A percentile compares a stretch with the other conserved stretches of the same genome.
These are phyloP conservation scores for Scaptomyza polygonia DNA, from an alignment of 2,888 invertebrate species.

Conservation along the genomic window DNA sequence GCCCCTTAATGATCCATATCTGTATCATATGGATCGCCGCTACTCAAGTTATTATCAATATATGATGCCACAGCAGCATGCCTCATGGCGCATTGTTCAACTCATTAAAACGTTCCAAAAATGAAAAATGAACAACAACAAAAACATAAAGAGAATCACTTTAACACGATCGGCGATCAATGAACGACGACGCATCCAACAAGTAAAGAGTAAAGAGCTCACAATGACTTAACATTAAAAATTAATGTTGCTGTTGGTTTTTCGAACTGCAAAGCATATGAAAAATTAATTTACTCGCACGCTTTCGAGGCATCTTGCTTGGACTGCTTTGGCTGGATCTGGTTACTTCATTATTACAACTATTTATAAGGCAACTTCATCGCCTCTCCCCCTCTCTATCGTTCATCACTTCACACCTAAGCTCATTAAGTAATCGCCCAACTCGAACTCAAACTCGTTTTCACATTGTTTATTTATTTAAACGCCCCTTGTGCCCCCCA, in stretches of 20 bases:
- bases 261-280: slow-evolving; percentile 57
- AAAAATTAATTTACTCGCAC: slow-evolving; percentile 78
- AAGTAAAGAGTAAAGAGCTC: slow-evolving; percentile 29
- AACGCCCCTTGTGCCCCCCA: slow-evolving; percentile 41
- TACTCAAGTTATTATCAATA: slow-evolving; percentile 77
- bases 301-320: slow-evolving; percentile 35
- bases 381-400: too few species aligned
- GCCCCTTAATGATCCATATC: slow-evolving; percentile 74
- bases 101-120: slow-evolving; percentile 68
- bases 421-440: slow-evolving; percentile 78
- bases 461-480: slow-evolving; percentile 76
- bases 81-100: slow-evolving; percentile 60
- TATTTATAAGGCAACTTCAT: slow-evolving; percentile 64
- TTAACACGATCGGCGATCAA: slow-evolving; percentile 74
- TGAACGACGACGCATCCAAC: slow-evolving; percentile 44
- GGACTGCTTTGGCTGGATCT: slow-evolving; percentile 51
- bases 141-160: slow-evolving; percentile 60
- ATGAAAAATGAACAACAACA: too few species aligned
- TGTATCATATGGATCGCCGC: slow-evolving; percentile 50
- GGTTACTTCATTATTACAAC: slow-evolving; percentile 79
- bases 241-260: slow-evolving; percentile 31
- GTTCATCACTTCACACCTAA: slow-evolving; percentile 49
- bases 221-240: slow-evolving; percentile 70
- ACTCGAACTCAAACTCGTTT: slow-evolving; percentile 59
- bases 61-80: slow-evolving; percentile 50